A percentile compares a stretch with the other conserved stretches of the same genome.
These are phyloP conservation scores for Graptemys geographica DNA, from an alignment of 2,797 vertebrate genomes.

Conservation along the genomic window DNA sequence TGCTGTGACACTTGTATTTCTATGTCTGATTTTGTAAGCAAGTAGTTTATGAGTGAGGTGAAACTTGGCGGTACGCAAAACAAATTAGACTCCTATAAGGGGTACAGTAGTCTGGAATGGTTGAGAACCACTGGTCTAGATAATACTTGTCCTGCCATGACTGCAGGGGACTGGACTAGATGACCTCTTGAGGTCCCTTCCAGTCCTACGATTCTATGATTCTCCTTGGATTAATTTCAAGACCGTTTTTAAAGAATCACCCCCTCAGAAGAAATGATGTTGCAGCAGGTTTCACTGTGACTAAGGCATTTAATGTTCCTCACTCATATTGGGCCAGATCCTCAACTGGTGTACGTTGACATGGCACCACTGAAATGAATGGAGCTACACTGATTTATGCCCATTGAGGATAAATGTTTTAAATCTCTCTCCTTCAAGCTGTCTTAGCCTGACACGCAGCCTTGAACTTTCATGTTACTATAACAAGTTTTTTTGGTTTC, in stretches of 20 bases:
- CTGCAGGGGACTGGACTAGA: no score
- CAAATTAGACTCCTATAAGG: no score
- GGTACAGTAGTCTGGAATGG: no score
- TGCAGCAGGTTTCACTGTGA: fast-evolving
- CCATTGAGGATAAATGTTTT: fast-evolving
- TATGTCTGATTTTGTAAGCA: no score
- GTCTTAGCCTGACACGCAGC: neutral
- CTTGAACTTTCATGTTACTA: neutral
- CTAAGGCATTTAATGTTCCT: fast-evolving
- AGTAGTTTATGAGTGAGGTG: no score
- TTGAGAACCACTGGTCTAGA: no score
- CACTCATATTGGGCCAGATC: fast-evolving
- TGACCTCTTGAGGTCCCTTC: no score
- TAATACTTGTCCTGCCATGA: no score
- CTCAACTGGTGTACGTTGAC: fast-evolving
- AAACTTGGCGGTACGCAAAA: no score
- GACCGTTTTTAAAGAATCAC: fast-evolving
- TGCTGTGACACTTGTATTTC: no score
- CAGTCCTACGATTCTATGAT: no score
- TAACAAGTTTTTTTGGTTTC: neutral
- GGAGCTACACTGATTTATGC: fast-evolving
- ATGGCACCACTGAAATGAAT: fast-evolving
- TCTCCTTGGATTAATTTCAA: neutral
- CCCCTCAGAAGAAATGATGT: fast-evolving
- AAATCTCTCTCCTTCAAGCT: neutral